Conservation (phyloP, 2,888 invertebrate species). For the Drosophila neotestacea region DNA sequence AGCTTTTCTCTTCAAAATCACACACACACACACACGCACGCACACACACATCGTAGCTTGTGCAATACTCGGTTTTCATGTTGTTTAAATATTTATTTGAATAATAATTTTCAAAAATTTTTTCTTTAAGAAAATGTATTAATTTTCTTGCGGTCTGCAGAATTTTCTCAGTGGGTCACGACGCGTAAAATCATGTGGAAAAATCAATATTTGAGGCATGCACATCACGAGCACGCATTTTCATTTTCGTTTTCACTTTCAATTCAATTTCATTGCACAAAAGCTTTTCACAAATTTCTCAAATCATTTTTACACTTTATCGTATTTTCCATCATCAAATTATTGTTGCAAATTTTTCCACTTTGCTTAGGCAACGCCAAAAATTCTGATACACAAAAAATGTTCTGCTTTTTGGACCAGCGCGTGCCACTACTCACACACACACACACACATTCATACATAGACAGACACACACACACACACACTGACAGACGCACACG, state of each 20-base stretch:
- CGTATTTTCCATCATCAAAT: background rate
- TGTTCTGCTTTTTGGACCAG: slow-evolving; percentile 63
- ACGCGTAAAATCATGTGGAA: slow-evolving; percentile 64
- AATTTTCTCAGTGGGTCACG: slow-evolving; percentile 45
- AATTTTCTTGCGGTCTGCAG: slow-evolving; percentile 1
- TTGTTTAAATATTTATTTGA: slow-evolving; percentile 12
- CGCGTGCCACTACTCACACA: slow-evolving; percentile 57
- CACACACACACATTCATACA: slow-evolving; percentile 28
- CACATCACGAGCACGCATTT: slow-evolving; percentile 59
- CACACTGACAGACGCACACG: slow-evolving; percentile 41
- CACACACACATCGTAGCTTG: slow-evolving; percentile 19
- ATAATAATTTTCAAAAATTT: slow-evolving; percentile 2
- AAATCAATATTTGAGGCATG: slow-evolving; percentile 69
- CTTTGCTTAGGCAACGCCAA: slow-evolving; percentile 31
- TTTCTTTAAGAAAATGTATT: background rate
- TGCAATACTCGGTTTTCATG: slow-evolving; percentile 11
- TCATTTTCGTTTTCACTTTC: slow-evolving; percentile 58
- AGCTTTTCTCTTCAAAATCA: slow-evolving; percentile 61
- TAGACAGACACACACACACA: slow-evolving; percentile 24
- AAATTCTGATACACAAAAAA: slow-evolving; percentile 78
- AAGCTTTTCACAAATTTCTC: slow-evolving; percentile 15
- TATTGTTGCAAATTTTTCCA: slow-evolving; percentile 27
- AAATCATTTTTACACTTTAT: slow-evolving; percentile 3
- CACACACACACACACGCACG: slow-evolving; percentile 23
- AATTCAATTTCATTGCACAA: slow-evolving; percentile 17